Evolutionary conservation across 2,888 invertebrate species (phyloP), one percentile per base, ranked within the genome.

Genomic region (Nephrocerus scutellatus): DNA sequence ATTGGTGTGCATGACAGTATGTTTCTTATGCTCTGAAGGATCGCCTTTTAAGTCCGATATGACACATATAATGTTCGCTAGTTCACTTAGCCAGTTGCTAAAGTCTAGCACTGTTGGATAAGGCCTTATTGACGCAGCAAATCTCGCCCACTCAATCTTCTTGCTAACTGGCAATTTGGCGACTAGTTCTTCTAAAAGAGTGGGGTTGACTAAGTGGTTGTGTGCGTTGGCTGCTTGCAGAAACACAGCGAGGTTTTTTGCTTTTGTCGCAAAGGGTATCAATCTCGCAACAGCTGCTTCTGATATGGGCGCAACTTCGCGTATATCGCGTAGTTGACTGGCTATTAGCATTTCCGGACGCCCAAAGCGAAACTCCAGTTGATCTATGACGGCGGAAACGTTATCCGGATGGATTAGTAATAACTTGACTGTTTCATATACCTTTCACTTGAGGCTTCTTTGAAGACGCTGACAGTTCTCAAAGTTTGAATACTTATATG

Each of bases 391-490:
- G 12, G 24, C 5, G 12, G 23, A 15, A 4, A 41, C 35, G 30
- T 41, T 34, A 12, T 37, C 15, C 9, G 39, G 39, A 28, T 18
- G 22, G 6, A 39, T 39, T 8, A 40, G 12, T 7, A 34, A 19
- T 5, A 25, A 30, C 18, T 15, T 13, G 2, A 39, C 39, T 13
- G 33, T n/a, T 15, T 26, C 28, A 19, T 28, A 5, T 9, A 44
- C 44, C 9, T 39, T 26, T 13, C 36, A 44, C 8, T 41, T 37
- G 9, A 48, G 23, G 13, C 42, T 28, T 23, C 36, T 44, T 18
- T 41, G 41, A 6, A 47, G 26, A 3, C 40, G 26, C 7, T 44
- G 16, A 10, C 30, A 28, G 14, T 46, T 48, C 21, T 50, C 43
- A 6, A 29, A 25, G 24, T 46, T 41, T 7, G 24, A 33, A 36